Percentiles rank a stretch among this genome's conserved stretches.
phyloP scores from a whole-genome alignment of 2,888 invertebrate genomes.

The Odontocerum albicorne region DNA sequence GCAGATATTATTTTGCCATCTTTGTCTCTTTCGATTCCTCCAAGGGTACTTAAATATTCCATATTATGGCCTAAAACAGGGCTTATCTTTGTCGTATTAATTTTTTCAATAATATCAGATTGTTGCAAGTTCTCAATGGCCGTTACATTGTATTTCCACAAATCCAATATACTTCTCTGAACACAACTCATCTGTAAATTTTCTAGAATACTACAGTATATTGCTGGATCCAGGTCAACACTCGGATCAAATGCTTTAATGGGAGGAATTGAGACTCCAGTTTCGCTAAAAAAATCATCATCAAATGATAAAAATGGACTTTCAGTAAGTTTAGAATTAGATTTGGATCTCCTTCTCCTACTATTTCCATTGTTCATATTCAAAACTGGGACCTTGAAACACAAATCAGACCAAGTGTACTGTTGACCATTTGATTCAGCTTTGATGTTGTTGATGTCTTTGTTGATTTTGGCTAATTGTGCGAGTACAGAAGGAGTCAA shows the following conservation, averaged over 20 bases:
- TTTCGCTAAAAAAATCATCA: constrained; percentile 44
- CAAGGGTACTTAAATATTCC: constrained; percentile 64
- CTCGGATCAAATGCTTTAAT: constrained; percentile 57
- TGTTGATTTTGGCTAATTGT: constrained; percentile 55
- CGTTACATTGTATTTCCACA: constrained; percentile 66
- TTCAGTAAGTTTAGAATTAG: not conserved
- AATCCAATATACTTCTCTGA: constrained; percentile 66
- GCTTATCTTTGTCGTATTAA: constrained; percentile 63
- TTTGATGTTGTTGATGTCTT: constrained; percentile 49
- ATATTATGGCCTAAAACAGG: constrained; percentile 66
- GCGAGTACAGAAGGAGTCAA: constrained; percentile 62
- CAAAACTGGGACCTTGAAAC: constrained; percentile 50
- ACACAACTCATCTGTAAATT: constrained; percentile 64
- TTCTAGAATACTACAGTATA: constrained; percentile 67
- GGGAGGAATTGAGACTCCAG: constrained; percentile 36
- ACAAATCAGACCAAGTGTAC: constrained; percentile 45
- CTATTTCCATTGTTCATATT: constrained; percentile 42
- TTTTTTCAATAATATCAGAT: constrained; percentile 61
- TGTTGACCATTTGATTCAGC: constrained; percentile 42
- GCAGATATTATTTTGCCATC: constrained; percentile 66
- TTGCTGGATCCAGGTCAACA: constrained; percentile 55
- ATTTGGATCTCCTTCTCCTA: constrained; percentile 37
- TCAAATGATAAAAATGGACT: constrained; percentile 25
- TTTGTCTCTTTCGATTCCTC: constrained; percentile 60
- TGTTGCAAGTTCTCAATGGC: constrained; percentile 58